A percentile compares a stretch with the other conserved stretches of the same genome.
Evolutionary conservation across 2,113 vertebrate species (phyloP).

Genomic region (Speoplatyrhinus poulsoni): DNA sequence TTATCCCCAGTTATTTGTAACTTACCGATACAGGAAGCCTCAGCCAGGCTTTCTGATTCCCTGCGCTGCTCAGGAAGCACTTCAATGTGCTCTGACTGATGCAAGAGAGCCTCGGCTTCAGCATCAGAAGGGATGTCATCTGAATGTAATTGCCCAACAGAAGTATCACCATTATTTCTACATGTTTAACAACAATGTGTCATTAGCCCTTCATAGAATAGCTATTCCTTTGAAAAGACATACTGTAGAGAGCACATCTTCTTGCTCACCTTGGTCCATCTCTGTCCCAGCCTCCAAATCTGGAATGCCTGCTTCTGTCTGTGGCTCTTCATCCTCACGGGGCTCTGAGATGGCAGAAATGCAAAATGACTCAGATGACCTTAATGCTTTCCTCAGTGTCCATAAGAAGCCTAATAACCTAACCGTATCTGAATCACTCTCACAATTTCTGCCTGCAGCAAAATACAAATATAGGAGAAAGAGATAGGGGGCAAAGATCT

Average conservation of each 20-base stretch:
- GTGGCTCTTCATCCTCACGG: conserved; percentile 82
- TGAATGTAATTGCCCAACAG: conserved; percentile 46
- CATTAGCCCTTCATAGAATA: neutral
- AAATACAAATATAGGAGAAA: neutral
- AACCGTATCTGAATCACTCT: conserved; percentile 18
- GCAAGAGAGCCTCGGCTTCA: conserved; percentile 82
- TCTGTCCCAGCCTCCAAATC: conserved; percentile 87
- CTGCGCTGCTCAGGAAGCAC: conserved; percentile 67
- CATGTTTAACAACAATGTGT: neutral
- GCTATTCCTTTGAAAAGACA: no score
- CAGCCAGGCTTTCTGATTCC: conserved; percentile 55
- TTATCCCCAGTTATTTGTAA: no score
- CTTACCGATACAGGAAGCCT: conserved; percentile 64
- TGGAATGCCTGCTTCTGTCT: conserved; percentile 85
- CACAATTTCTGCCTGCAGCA: neutral
- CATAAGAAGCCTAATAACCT: conserved; percentile 24
- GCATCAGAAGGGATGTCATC: conserved; percentile 90
- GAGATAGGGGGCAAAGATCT: neutral
- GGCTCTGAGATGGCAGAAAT: conserved; percentile 73
- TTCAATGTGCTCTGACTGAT: conserved; percentile 7
- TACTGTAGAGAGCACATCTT: neutral
- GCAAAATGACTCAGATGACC: conserved; percentile 11
- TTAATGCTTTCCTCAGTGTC: neutral
- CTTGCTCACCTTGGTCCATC: conserved; percentile 85
- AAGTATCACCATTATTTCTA: neutral